phyloP scores from a whole-genome alignment of 2,113 vertebrate genomes.

The Sturnira hondurensis region DNA sequence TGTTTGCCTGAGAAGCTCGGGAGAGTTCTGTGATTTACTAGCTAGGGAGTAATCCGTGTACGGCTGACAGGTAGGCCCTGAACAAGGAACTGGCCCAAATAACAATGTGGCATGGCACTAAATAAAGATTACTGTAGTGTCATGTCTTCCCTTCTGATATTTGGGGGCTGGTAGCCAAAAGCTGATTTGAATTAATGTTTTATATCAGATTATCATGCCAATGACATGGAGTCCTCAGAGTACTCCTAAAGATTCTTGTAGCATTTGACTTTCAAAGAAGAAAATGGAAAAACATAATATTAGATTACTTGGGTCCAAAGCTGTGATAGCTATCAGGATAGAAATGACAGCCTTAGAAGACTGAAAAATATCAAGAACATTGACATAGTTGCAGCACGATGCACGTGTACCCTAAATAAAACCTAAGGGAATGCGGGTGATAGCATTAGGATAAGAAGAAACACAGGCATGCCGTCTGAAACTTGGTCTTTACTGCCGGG shows the following conservation, averaged over 20 bases:
- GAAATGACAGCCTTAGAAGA: constrained; percentile 48
- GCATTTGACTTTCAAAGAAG: constrained; percentile 45
- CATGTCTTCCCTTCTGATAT: constrained; percentile 33
- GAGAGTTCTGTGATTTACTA: constrained; percentile 64
- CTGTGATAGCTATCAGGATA: constrained; percentile 37
- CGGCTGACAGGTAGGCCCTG: constrained; percentile 20
- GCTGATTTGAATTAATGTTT: constrained; percentile 57
- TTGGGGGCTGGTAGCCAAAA: constrained; percentile 46
- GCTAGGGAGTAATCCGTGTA: constrained; percentile 71
- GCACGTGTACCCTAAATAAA: not conserved
- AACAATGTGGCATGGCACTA: constrained; percentile 48
- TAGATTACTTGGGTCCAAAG: not conserved
- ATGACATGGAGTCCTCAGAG: not conserved
- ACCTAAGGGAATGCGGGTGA: not conserved
- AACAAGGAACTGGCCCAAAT: constrained; percentile 70
- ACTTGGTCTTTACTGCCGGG: rapidly evolving
- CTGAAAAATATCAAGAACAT: constrained; percentile 32
- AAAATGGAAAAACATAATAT: constrained; percentile 10
- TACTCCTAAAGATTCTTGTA: constrained; percentile 3
- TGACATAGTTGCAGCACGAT: constrained; percentile 29
- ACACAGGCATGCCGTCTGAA: not conserved
- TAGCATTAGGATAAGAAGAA: constrained; percentile 28
- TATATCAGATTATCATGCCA: constrained; percentile 37
- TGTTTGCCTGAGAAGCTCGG: constrained; percentile 63
- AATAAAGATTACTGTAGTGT: constrained; percentile 66